A percentile compares a stretch with the other conserved stretches of the same genome.
Conservation (phyloP, 1,140 invertebrate genomes). For the Drosophila pseudoananassae region DNA sequence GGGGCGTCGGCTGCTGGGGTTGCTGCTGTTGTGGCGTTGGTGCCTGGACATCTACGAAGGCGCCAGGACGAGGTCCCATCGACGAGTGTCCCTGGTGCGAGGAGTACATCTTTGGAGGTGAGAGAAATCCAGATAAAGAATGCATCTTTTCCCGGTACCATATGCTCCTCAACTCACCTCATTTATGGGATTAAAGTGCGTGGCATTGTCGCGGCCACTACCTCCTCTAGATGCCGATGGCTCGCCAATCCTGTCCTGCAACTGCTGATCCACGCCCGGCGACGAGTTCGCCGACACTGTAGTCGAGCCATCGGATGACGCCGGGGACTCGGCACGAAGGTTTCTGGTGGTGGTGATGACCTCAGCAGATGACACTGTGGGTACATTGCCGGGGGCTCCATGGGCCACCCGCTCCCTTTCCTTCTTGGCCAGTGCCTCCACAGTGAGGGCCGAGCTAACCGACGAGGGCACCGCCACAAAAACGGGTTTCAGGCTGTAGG, state of each 20-base stretch:
- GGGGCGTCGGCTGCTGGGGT: constrained; percentile 33
- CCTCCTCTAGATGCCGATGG: constrained; percentile 8
- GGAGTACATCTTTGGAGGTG: constrained; percentile 58
- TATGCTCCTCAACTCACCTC: constrained; percentile 47
- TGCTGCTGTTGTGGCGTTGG: constrained; percentile 42
- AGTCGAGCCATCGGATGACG: constrained; percentile 87
- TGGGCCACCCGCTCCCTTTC: constrained; percentile 45
- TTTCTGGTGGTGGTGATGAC: constrained; percentile 64
- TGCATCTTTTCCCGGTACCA: not conserved
- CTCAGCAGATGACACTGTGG: constrained; percentile 56
- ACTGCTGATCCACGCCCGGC: constrained; percentile 88
- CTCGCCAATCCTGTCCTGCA: constrained; percentile 84
- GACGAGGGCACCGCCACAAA: constrained; percentile 77
- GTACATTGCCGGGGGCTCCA: constrained; percentile 52
- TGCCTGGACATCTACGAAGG: constrained; percentile 61
- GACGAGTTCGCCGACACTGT: constrained; percentile 92
- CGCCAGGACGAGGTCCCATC: constrained; percentile 43
- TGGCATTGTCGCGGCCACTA: constrained; percentile 53
- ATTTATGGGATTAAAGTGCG: constrained; percentile 82
- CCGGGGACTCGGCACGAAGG: constrained; percentile 80
- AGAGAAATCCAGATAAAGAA: not conserved
- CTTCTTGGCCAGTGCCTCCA: constrained; percentile 76
- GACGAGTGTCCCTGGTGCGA: constrained; percentile 58
- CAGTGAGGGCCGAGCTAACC: constrained; percentile 53
- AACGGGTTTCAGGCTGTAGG: constrained; percentile 67